Conservation (phyloP, 2,888 invertebrate genomes). For the Drosophila basisetae region DNA sequence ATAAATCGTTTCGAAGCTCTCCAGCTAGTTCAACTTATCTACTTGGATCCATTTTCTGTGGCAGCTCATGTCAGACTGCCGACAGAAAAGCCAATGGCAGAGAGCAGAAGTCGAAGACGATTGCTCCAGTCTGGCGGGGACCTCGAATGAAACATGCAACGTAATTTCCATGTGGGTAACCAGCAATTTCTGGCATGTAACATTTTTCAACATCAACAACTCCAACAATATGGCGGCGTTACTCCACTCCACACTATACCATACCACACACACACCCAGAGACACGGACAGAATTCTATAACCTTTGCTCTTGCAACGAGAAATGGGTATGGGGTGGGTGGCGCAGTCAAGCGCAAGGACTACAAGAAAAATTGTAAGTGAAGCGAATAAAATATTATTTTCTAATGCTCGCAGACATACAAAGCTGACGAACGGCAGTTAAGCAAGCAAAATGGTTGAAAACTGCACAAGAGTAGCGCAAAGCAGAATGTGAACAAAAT, state of each 20-base stretch:
- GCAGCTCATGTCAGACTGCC: conserved; percentile 11
- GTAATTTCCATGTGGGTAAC: conserved; percentile 83
- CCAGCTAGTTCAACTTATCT: background rate
- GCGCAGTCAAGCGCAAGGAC: conserved; percentile 69
- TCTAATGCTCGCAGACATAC: conserved; percentile 71
- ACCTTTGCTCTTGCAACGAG: conserved; percentile 11
- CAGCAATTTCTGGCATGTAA: conserved; percentile 82
- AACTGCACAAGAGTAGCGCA: conserved; percentile 27
- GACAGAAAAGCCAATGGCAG: conserved; percentile 19
- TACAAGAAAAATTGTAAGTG: conserved; percentile 81
- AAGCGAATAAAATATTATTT: conserved; percentile 82
- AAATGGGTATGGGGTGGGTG: conserved; percentile 9
- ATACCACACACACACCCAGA: conserved; percentile 6
- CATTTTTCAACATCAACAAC: conserved; percentile 82
- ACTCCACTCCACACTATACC: conserved; percentile 7
- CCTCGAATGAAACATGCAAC: conserved; percentile 75
- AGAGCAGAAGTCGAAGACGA: conserved; percentile 33
- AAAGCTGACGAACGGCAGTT: conserved; percentile 32
- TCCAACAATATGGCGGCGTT: conserved; percentile 76
- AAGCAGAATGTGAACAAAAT: conserved; percentile 63
- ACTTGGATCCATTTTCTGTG: background rate
- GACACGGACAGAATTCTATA: conserved; percentile 11
- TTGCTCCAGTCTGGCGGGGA: conserved; percentile 37
- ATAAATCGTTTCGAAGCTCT: background rate
- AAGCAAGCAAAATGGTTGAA: conserved; percentile 42